These are phyloP conservation scores for Silvanus unidentatus DNA, from an alignment of 2,888 invertebrate genomes.

Conservation along the genomic window DNA sequence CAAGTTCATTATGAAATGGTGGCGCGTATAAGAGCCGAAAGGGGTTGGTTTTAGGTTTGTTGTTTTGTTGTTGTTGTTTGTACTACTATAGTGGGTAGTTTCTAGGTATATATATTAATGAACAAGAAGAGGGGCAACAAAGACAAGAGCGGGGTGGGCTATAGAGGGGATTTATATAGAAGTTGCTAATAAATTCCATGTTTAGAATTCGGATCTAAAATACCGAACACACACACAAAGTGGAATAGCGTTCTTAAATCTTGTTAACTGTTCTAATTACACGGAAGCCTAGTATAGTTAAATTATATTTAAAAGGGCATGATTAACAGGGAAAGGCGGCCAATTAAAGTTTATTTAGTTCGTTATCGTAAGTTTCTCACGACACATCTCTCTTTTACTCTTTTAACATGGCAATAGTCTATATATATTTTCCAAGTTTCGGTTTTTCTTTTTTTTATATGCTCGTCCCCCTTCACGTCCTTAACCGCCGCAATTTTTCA, in stretches of 20 bases:
- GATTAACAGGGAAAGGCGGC: conserved; percentile 30
- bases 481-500: no score
- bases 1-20: no score
- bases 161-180: no score
- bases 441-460: conserved; percentile 10
- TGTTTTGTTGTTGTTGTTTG: no score
- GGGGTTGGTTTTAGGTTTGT: no score
- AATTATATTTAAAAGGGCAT: conserved; percentile 33
- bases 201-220: no score
- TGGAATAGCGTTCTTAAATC: conserved; percentile 36
- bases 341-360: conserved; percentile 29
- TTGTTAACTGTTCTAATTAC: conserved; percentile 36
- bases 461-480: no score
- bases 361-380: conserved; percentile 30
- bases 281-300: conserved; percentile 31
- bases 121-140: no score
- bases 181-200: conserved; percentile 16
- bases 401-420: conserved; percentile 36
- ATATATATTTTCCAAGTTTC: conserved; percentile 23
- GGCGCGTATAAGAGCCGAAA: no score
- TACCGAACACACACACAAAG: conserved; percentile 2
- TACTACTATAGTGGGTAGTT: no score
- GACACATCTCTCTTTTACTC: conserved; percentile 25
- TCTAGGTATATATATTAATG: no score
- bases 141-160: no score